Percentiles rank a stretch among this genome's conserved stretches.
Evolutionary conservation across 2,113 vertebrate genomes (phyloP).

Genomic region (Danionella cerebrum): DNA sequence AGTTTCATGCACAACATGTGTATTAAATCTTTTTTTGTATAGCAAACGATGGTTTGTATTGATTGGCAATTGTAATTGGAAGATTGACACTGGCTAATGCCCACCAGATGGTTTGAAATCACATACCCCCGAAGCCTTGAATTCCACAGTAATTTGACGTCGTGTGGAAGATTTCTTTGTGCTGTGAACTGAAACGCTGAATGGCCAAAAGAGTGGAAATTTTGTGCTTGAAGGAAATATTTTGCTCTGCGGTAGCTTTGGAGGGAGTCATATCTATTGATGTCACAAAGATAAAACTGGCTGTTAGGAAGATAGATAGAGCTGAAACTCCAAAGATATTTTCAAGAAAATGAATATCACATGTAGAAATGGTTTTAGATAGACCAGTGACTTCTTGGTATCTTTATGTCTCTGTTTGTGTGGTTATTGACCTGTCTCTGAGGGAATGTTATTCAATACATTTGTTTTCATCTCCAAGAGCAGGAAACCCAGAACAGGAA

Average conservation of each 20-base stretch:
- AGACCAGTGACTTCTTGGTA: background rate
- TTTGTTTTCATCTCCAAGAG: background rate
- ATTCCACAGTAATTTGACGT: constrained; percentile 1
- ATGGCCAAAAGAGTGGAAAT: background rate
- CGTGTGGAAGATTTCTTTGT: background rate
- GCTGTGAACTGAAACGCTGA: background rate
- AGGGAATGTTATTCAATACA: background rate
- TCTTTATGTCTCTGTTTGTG: background rate
- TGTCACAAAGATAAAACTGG: background rate
- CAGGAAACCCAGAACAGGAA: background rate
- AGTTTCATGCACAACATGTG: background rate
- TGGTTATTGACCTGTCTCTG: background rate
- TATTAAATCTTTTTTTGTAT: constrained; percentile 15
- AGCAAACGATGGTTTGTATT: background rate
- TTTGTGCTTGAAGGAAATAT: background rate
- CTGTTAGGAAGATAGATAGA: background rate
- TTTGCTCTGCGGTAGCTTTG: background rate
- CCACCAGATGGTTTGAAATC: constrained; percentile 21
- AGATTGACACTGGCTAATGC: constrained; percentile 17
- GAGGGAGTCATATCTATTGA: background rate
- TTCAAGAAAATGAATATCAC: background rate
- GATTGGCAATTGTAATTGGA: background rate
- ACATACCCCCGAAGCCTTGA: constrained; percentile 11
- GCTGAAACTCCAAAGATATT: background rate
- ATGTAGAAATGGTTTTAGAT: background rate